Evolutionary conservation across 2,113 vertebrate species (phyloP).

Genomic region (Neomonachus schauinslandi): DNA sequence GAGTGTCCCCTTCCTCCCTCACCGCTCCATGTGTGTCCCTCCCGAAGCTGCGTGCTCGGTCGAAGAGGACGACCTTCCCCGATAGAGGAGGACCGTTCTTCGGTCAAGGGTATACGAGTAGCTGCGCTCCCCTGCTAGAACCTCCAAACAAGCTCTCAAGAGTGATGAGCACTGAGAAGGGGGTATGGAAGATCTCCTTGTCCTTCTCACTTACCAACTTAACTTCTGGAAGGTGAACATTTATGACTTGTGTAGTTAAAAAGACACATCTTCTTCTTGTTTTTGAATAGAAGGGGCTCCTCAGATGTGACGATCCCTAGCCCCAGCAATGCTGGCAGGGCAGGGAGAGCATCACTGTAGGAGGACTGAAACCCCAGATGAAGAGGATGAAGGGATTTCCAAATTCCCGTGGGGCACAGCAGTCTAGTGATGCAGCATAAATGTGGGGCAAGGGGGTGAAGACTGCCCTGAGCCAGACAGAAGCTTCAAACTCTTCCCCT

Average conservation of each 20-base stretch:
- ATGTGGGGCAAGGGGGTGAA: not conserved
- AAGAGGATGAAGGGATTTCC: no score
- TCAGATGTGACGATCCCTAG: not conserved
- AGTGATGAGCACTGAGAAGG: no score
- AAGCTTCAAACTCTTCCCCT: not conserved
- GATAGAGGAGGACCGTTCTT: no score
- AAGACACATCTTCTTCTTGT: not conserved
- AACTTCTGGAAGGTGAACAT: not conserved
- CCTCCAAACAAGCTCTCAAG: no score
- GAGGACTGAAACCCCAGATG: no score
- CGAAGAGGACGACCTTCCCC: no score
- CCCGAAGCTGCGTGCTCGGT: no score
- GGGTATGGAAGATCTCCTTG: not conserved
- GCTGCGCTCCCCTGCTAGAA: no score
- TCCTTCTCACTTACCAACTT: not conserved
- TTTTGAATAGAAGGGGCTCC: not conserved
- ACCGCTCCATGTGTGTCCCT: no score
- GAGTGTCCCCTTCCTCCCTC: no score
- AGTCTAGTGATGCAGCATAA: not conserved
- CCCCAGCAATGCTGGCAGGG: rapidly evolving
- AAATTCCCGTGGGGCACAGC: not conserved
- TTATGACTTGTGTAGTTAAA: not conserved
- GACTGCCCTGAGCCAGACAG: no score
- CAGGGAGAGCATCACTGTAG: rapidly evolving
- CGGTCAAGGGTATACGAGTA: no score